Percentiles rank a stretch among this genome's conserved stretches.
Conservation (phyloP, 2,797 vertebrate genomes). For the Sebastes steindachneri region DNA sequence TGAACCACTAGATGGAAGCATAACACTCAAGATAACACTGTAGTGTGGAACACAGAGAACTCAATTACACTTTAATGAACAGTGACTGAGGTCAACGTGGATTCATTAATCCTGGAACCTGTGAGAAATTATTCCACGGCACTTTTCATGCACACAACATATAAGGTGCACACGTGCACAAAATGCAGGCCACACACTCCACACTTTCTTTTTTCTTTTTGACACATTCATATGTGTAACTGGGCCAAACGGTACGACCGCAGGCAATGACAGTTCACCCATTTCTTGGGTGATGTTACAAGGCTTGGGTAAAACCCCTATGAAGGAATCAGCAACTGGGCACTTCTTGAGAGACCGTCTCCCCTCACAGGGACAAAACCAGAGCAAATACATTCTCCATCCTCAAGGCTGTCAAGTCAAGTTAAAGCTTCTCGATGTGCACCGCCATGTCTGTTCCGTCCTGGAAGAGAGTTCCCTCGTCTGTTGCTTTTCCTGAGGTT, state of each 20-base stretch:
- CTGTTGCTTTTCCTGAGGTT: not conserved
- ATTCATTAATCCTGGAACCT: constrained; percentile 12
- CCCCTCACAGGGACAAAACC: not conserved
- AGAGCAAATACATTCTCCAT: not conserved
- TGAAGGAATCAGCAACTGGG: not conserved
- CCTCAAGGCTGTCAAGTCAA: not conserved
- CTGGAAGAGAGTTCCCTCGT: not conserved
- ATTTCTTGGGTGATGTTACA: not conserved
- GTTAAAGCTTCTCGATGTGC: not conserved
- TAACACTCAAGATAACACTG: constrained; percentile 4
- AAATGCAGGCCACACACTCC: not conserved
- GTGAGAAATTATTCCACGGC: not conserved
- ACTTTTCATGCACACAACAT: not conserved
- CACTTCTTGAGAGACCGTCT: not conserved
- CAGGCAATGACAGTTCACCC: not conserved
- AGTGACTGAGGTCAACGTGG: constrained; percentile 10
- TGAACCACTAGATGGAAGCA: constrained; percentile 66
- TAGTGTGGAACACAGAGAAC: not conserved
- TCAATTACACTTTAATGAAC: constrained; percentile 22
- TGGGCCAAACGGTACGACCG: not conserved
- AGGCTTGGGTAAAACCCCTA: not conserved
- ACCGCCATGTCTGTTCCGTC: not conserved
- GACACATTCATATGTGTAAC: not conserved
- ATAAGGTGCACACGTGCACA: not conserved
- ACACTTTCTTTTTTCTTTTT: not conserved